These are phyloP conservation scores for Empidonax alnorum DNA, from an alignment of 2,113 vertebrate genomes.

Conservation along the genomic window DNA sequence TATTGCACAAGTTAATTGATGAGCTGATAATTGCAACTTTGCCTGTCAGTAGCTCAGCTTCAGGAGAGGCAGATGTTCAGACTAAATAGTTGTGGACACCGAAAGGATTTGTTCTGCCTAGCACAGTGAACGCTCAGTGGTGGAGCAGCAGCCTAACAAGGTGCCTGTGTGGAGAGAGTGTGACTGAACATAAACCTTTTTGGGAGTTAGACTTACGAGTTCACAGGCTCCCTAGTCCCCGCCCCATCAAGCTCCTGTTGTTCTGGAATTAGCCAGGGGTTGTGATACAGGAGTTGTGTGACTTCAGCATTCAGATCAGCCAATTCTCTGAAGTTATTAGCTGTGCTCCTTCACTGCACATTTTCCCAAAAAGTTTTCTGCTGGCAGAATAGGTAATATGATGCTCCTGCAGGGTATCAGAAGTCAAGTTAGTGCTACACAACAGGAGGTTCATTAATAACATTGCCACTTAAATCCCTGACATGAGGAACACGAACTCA, in stretches of 20 bases:
- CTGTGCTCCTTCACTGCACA: background rate
- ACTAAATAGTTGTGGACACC: background rate
- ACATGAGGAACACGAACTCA: background rate
- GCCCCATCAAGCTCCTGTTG: background rate
- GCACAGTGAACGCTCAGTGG: background rate
- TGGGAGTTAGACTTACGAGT: background rate
- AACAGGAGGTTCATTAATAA: background rate
- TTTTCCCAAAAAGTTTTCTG: background rate
- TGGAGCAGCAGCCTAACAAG: background rate
- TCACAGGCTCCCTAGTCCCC: background rate
- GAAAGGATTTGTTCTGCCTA: background rate
- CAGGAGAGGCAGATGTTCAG: background rate
- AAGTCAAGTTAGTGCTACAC: background rate
- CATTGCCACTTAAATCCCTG: background rate
- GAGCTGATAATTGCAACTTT: background rate
- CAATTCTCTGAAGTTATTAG: background rate
- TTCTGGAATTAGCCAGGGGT: background rate
- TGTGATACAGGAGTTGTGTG: background rate
- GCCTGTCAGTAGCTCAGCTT: background rate
- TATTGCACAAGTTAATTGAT: background rate
- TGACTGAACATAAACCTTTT: background rate
- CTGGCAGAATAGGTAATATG: background rate
- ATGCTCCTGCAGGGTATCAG: background rate
- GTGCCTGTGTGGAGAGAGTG: background rate
- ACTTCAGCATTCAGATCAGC: background rate